These are phyloP conservation scores for Scolanthus callimorphus DNA, from an alignment of 92 coral and sea anemone species.

Conservation along the genomic window DNA sequence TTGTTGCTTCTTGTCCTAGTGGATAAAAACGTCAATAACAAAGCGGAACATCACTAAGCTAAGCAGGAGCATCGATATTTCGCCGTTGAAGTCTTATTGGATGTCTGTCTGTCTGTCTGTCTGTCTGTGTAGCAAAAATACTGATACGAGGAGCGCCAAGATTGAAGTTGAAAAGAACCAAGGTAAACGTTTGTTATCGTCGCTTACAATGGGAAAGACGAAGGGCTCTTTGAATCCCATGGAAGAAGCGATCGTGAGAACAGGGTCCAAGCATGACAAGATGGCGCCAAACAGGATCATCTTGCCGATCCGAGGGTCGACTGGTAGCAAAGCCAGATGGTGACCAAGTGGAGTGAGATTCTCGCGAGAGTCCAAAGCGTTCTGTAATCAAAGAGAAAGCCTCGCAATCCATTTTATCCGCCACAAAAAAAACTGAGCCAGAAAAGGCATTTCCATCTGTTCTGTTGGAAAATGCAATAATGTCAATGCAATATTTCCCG, in stretches of 20 bases:
- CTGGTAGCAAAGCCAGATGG: slow-evolving; percentile 92
- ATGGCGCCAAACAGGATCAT: slow-evolving; percentile 95
- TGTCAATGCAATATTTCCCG: too few relatives aligned
- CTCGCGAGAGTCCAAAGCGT: slow-evolving; percentile 79
- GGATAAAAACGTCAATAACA: neutral
- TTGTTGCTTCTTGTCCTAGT: slow-evolving; percentile 77
- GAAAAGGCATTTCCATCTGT: too few relatives aligned
- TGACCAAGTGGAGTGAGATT: slow-evolving; percentile 89
- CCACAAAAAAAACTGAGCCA: too few relatives aligned
- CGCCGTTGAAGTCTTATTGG: too few relatives aligned
- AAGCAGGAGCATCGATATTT: too few relatives aligned
- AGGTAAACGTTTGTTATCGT: neutral
- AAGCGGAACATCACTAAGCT: too few relatives aligned
- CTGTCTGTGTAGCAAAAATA: too few relatives aligned
- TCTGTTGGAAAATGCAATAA: too few relatives aligned
- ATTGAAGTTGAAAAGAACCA: neutral
- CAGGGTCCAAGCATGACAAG: slow-evolving; percentile 96
- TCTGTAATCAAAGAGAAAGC: too few relatives aligned
- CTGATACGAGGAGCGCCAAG: neutral
- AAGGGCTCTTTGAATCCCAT: slow-evolving; percentile 94
- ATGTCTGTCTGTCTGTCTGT: too few relatives aligned
- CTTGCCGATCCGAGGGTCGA: slow-evolving; percentile 94
- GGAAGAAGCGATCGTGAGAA: slow-evolving; percentile 87
- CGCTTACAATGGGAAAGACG: slow-evolving; percentile 81
- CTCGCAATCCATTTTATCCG: too few relatives aligned